A percentile compares a stretch with the other conserved stretches of the same genome.
Conservation (phyloP, 1,140 invertebrate genomes). For the Drosophila funebris region DNA sequence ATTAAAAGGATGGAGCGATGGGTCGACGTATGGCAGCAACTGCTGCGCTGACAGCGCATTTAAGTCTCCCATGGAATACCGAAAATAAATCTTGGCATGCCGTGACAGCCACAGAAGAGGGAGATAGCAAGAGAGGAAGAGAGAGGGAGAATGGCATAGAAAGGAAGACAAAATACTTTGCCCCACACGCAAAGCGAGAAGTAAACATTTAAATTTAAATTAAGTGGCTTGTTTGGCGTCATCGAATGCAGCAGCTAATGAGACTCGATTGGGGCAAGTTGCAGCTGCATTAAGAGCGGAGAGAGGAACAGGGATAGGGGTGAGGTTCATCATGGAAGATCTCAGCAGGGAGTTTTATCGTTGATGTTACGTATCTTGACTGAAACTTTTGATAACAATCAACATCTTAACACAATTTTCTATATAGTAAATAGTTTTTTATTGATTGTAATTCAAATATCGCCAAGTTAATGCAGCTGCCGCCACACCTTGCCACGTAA, state of each 20-base stretch:
- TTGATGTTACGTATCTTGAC: neutral
- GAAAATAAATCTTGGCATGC: conserved; percentile 75
- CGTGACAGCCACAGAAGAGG: conserved; percentile 51
- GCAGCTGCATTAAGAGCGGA: neutral
- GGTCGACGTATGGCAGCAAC: conserved; percentile 70
- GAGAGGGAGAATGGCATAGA: neutral
- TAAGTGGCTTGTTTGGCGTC: conserved; percentile 78
- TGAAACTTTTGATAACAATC: neutral
- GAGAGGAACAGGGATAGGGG: neutral
- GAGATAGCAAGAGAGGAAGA: neutral
- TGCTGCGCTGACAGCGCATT: conserved; percentile 74
- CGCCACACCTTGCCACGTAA: conserved; percentile 62
- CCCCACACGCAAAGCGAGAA: conserved; percentile 76
- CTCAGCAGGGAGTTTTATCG: conserved; percentile 61
- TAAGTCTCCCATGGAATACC: conserved; percentile 73
- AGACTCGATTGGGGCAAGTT: conserved; percentile 21
- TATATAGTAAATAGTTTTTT: neutral
- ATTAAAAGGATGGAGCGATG: conserved; percentile 1
- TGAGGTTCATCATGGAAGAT: conserved; percentile 15
- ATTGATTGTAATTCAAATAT: conserved; percentile 54
- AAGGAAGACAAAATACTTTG: conserved; percentile 66
- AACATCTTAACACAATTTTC: too few relatives aligned
- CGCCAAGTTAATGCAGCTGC: conserved; percentile 7
- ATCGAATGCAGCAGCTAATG: conserved; percentile 76
- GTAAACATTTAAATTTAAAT: conserved; percentile 82